Base-by-base conservation (phyloP, 1,140 invertebrate species). In the Bombyx mandarina region DNA sequence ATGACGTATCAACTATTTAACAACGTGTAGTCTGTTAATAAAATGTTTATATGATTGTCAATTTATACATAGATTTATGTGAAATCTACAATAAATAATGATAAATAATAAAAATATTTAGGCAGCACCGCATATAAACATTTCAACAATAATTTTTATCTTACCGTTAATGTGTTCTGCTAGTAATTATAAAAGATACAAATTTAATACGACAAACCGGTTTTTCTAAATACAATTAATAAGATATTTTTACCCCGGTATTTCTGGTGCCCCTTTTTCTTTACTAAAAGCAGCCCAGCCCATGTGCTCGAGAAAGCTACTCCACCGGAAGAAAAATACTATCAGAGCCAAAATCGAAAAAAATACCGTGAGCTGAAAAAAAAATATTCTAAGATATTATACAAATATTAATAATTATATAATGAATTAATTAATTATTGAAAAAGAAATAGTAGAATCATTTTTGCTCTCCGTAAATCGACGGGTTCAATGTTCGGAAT, bases 291-390 rank as follows among this genome's bases (percentile, higher is more conserved):
- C 57, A 2, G 71, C 57, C 78, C 78, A 81, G 10, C 75, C 73
- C 57, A 61, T 65, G 10, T 35, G 26, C 2, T 68, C 52, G 0
- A 71, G 26, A 63, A 64, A 75, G 7, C 54, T 51, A 58, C 66
- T 65, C 75, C 76, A 79, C 18, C 78, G 73, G 26, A 74, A 69
- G 43, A 77, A 65, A 45, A 71, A 59, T 43, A 59, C 7, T 3
- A 62, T 7, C 12, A 76, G 45, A 43, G 58, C 61, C 7, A 69
- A 18, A 7, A 73, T 22, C 8, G 66, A 52, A 8, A 67, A 73
- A 5, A 81, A 51, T 12, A 73, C 43, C 7, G 65, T 60, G 3
- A 70, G 44, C 74, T 77, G 57, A 7, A 75, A 73, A 60, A 47
- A 58, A n/a, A 49, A 49, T n/a, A n/a, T 18, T 18, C 12, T 18